These are phyloP conservation scores for Danaus chrysippus DNA, from an alignment of 2,888 invertebrate genomes.

Conservation along the genomic window DNA sequence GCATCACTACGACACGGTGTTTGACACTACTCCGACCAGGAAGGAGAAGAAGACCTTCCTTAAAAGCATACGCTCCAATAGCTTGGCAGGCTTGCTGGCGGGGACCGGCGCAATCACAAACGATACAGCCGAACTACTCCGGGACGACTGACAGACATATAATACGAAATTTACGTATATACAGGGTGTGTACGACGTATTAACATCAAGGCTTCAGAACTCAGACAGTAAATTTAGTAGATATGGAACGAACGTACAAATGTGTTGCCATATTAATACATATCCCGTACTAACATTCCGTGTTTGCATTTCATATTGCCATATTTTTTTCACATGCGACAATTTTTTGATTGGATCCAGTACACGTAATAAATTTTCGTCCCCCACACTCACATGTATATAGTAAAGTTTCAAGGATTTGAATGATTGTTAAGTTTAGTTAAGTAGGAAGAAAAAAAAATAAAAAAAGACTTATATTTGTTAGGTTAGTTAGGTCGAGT, in stretches of 20 bases:
- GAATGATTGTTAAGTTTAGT: constrained; percentile 50
- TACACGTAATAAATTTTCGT: constrained; percentile 22
- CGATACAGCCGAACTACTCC: constrained; percentile 59
- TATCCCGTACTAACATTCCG: constrained; percentile 72
- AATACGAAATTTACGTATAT: too few species aligned
- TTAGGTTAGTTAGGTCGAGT: constrained; percentile 40
- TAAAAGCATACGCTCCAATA: constrained; percentile 59
- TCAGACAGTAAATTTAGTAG: neutral
- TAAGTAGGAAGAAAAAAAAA: constrained; percentile 48
- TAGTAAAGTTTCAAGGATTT: constrained; percentile 62
- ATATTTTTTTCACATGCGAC: neutral
- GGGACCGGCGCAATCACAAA: constrained; percentile 46
- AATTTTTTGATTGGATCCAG: neutral
- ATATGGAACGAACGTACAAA: constrained; percentile 35
- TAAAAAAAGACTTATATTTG: constrained; percentile 70
- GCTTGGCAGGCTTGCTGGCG: constrained; percentile 55
- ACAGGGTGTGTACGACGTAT: neutral
- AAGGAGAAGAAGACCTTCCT: constrained; percentile 54
- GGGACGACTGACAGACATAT: constrained; percentile 47
- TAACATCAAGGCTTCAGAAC: neutral
- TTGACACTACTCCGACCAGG: constrained; percentile 45
- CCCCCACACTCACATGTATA: constrained; percentile 28
- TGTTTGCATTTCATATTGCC: constrained; percentile 34
- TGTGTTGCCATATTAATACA: constrained; percentile 69
- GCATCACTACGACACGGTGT: constrained; percentile 76